These are phyloP conservation scores for Synanthedon myopaeformis DNA, from an alignment of 2,888 invertebrate species.

Conservation along the genomic window DNA sequence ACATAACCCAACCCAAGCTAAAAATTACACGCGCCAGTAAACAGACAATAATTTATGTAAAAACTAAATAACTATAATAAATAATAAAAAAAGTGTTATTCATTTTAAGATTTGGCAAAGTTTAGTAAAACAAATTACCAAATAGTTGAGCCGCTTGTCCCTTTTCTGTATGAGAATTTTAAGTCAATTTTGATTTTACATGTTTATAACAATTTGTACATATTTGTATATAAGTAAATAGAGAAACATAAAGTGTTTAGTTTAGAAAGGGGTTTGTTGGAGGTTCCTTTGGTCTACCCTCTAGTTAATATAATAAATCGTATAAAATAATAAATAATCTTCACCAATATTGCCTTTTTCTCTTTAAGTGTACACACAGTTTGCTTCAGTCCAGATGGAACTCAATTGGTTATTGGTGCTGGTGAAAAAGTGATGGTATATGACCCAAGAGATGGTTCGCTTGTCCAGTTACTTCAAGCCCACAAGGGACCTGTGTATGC, in stretches of 20 bases:
- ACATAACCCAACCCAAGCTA: no score
- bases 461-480: conserved; percentile 93
- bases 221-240: no score
- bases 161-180: no score
- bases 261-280: no score
- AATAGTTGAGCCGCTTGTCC: no score
- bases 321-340: conserved; percentile 2
- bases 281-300: neutral
- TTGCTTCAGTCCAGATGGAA: conserved; percentile 96
- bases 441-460: conserved; percentile 89
- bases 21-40: no score
- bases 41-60: neutral
- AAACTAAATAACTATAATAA: neutral
- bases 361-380: conserved; percentile 87
- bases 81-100: no score
- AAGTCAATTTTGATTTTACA: no score
- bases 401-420: conserved; percentile 92
- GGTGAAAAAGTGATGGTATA: conserved; percentile 96
- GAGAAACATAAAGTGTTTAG: no score
- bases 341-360: neutral
- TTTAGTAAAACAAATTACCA: no score
- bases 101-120: no score
- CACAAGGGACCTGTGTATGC: conserved; percentile 96
- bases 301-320: conserved; percentile 4
- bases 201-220: no score